phyloP scores from a whole-genome alignment of 2,888 invertebrate species.

The Acrobasis repandana region DNA sequence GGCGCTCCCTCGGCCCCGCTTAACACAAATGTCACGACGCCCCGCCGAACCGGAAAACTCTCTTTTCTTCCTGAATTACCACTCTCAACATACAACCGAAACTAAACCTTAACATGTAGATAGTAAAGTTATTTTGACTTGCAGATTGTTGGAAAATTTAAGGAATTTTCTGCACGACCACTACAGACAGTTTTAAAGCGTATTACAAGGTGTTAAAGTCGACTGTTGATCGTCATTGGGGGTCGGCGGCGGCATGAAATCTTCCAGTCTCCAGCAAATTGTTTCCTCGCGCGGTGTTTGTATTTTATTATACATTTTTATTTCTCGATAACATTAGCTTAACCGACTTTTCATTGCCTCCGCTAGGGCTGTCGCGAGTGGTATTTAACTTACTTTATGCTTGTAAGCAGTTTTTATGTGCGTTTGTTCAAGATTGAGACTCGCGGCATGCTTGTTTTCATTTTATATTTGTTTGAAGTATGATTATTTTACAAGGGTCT shows the following conservation, averaged over 20 bases:
- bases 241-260: constrained; percentile 67
- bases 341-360: constrained; percentile 83
- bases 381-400: constrained; percentile 42
- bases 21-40: constrained; percentile 81
- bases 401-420: constrained; percentile 44
- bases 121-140: constrained; percentile 45
- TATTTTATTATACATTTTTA: constrained; percentile 84
- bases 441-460: not conserved
- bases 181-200: constrained; percentile 49
- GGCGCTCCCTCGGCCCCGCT: constrained; percentile 73
- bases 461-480: not conserved
- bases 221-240: constrained; percentile 40
- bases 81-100: constrained; percentile 43
- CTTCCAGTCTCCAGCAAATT: constrained; percentile 82
- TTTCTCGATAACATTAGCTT: constrained; percentile 83
- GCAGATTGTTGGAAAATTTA: constrained; percentile 58
- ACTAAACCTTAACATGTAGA: constrained; percentile 43
- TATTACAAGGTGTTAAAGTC: constrained; percentile 45
- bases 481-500: not conserved
- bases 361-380: constrained; percentile 67
- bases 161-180: constrained; percentile 69
- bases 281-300: constrained; percentile 82
- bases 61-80: constrained; percentile 80
- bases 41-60: constrained; percentile 80
- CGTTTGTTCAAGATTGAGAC: constrained; percentile 33